Evolutionary conservation across 2,797 vertebrate species (phyloP), one percentile per base, ranked within the genome.

Genomic region (Steatocranus sp.): DNA sequence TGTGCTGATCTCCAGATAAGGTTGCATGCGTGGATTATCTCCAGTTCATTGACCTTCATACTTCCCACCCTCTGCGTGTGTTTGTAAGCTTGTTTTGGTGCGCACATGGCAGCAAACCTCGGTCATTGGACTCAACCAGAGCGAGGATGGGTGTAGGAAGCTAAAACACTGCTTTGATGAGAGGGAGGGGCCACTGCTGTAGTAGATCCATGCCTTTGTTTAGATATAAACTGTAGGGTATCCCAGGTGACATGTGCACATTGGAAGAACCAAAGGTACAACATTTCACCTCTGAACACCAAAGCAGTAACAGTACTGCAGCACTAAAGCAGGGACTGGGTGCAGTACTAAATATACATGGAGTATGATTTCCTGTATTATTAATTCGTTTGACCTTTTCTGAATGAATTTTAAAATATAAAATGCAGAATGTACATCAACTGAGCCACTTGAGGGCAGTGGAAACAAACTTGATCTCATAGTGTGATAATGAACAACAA

Each of bases 1-100:
- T n/a, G 11, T n/a, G 68, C 50, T 85, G 86, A 82, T 87, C 68
- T 87, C 23, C 75, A 68, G 87, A 92, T 90, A 90, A 86, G 41
- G 25, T 48, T 54, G 41, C 76, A 63, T 80, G 48, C 8, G 8
- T n/a, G 38, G 36, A 43, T 41, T 41, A 68, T 68, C 63, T 43
- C 63, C 20, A 68, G 63, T 68, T 58, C 11, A 23, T 56, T 51
- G 53, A 43, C 49, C 27, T 53, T 75, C 50, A 14, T 76, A 17
- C n/a, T 46, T 80, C 23, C 75, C 49, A n/a, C 48, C 32, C 20
- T 34, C 30, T 74, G 48, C 15, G 7, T 74, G 76, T 78, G 50
- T 89, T 46, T 41, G 15, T 49, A 38, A 66, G 76, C 17, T 34
- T 49, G 82, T 82, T 70, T 80, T 49, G 75, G 38, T 79, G 77